A percentile compares a stretch with the other conserved stretches of the same genome.
phyloP scores from a whole-genome alignment of 1,140 invertebrate species.

The Zophobas atratus region DNA sequence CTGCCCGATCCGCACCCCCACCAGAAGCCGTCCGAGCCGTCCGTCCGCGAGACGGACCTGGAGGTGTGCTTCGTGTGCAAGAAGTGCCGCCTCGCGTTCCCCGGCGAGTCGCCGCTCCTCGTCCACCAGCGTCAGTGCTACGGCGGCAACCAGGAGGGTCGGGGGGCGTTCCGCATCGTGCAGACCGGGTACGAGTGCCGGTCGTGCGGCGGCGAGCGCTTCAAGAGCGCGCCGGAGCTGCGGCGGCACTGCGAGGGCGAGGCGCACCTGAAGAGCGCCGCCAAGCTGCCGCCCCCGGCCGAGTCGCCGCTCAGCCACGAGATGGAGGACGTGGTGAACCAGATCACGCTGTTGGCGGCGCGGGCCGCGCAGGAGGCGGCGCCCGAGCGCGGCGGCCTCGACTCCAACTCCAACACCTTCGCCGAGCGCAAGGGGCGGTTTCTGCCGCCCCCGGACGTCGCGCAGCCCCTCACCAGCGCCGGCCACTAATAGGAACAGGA shows the following conservation, averaged over 20 bases:
- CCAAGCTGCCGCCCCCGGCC: slow-evolving; percentile 65
- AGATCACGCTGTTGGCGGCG: slow-evolving; percentile 84
- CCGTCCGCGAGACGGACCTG: slow-evolving; percentile 76
- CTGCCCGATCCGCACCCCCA: slow-evolving; percentile 72
- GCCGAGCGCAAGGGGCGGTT: slow-evolving; percentile 69
- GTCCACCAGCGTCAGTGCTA: slow-evolving; percentile 82
- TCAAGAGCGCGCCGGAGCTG: slow-evolving; percentile 74
- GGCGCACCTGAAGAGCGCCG: slow-evolving; percentile 68
- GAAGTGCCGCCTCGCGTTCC: slow-evolving; percentile 87
- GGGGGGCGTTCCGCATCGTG: slow-evolving; percentile 77
- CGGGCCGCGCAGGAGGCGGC: slow-evolving; percentile 75
- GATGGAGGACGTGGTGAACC: slow-evolving; percentile 88
- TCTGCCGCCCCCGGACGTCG: slow-evolving; percentile 68
- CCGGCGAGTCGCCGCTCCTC: slow-evolving; percentile 80
- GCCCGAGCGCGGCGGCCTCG: slow-evolving; percentile 56
- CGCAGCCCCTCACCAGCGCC: slow-evolving; percentile 71
- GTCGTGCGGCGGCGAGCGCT: slow-evolving; percentile 77
- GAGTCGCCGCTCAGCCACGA: slow-evolving; percentile 80
- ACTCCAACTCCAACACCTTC: slow-evolving; percentile 70
- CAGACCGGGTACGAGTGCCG: slow-evolving; percentile 81
- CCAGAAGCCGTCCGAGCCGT: slow-evolving; percentile 63
- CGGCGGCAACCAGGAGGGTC: slow-evolving; percentile 75
- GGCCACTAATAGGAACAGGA: slow-evolving; percentile 68
- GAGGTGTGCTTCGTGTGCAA: slow-evolving; percentile 90
- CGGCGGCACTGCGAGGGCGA: slow-evolving; percentile 79